Evolutionary conservation across 2,888 invertebrate species (phyloP), one percentile per base, ranked within the genome.

Genomic region (Mimas tiliae): DNA sequence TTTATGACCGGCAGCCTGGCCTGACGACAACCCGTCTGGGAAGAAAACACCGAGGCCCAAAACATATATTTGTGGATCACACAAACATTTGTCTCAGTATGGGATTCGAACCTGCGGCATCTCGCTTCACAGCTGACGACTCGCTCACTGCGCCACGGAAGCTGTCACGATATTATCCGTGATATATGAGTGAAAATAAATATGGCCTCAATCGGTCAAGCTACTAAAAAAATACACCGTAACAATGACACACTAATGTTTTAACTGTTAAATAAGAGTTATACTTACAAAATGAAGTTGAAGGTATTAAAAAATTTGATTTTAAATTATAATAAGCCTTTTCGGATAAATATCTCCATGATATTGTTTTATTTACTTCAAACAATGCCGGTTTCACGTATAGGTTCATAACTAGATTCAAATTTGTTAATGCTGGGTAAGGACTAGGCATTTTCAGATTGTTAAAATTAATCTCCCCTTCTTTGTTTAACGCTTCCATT

Each of bases 211-310:
- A 27, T 27, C 27, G 27, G 27, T 27, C 1, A 27, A 27, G 4
- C 4, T 3, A 4, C 4, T 27, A 1, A 27, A 27, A 27, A 27
- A 27, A 3, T 27, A 27, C 27, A 27, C 27, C 2, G 27, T 27
- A 3, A 27, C 27, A 4, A 0, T 52, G n/a, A 19, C 16, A 52
- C 6, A 11, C 0, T 14, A 50, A 48, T 27, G 34, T 63, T 9
- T 27, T 7, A n/a, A 34, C 14, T 12, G 51, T 51, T 65, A 21
- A 65, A 38, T 65, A 19, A 21, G n/a, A 42, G 21, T n/a, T 66
- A 55, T 71, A 88, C 91, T 84, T 84, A 93, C 93, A 84, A 74
- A 88, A 93, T 63, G 85, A 87, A 48, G 80, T 86, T 1, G 90
- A 84, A 1, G 93, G 87, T 53, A 88, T 75, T 27, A 91, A 78